Evolutionary conservation across 2,888 invertebrate genomes (phyloP), one percentile per base, ranked within the genome.

Genomic region (Prosopocoilus inquinatus): DNA sequence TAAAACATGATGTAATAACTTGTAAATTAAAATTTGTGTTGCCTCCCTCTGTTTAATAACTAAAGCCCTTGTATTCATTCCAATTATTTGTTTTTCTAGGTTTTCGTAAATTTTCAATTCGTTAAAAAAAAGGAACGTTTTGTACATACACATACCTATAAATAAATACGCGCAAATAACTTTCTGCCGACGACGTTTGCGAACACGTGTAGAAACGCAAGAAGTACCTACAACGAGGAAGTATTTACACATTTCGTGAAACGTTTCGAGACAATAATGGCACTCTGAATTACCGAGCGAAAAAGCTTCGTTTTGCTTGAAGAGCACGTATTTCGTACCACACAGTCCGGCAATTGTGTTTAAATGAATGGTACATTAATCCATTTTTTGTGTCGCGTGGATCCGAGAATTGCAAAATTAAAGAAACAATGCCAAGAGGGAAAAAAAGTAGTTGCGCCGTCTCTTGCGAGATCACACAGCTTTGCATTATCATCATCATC

Each of bases 301-400:
- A 36, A 20, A 2, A 20, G 20, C 16, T 36, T 36, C 36, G 36
- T 41, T n/a, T 41, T 41, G 41, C 41, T 41, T 41, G 59, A 58
- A 55, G 50, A 60, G 50, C 58, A 58, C 59, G 58, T 56, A 58
- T 35, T 47, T 41, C 34, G 58, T 59, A 53, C 60, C 61, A 69
- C 71, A 70, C 70, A 70, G 64, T 67, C 67, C 58, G 49, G 71
- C 72, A 69, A 73, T 74, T 74, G 72, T 73, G 70, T 73, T 72
- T 64, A 72, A 73, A 73, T 73, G 73, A 72, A 73, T 71, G 71
- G 70, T 70, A 69, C 72, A 72, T 72, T 71, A 72, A 71, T 71
- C 65, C 61, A 64, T 67, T 72, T 73, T 71, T 73, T 71, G 65
- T 59, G 50, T 58, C 63, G 62, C 55, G 44, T 52, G 48, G 67